Evolutionary conservation across 23 tunicate species (phyloP), one percentile per base, ranked within the genome.

Genomic region (Styela clava): DNA sequence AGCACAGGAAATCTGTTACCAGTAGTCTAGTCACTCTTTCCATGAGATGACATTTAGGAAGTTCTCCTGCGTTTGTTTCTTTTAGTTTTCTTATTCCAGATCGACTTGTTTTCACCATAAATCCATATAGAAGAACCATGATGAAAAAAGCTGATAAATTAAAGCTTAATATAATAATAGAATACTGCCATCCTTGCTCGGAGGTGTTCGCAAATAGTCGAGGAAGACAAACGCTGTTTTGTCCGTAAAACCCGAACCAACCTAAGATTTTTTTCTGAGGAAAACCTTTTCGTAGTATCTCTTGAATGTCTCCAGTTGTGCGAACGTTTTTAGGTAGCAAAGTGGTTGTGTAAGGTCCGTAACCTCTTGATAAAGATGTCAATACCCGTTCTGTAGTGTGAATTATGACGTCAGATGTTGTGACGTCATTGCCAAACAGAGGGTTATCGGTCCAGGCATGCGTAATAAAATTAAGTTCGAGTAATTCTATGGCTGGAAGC

Each of bases 1-100:
- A 89, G 72, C 95, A 89, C 18, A 85, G 24, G 61, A 89, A 89
- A 69, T 89, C 95, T 2, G 95, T 85, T 3, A 89, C 63, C 20
- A 89, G 74, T 0, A 89, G 69, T 52, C 86, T 61, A 2, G 95
- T 87, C 12, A 89, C 95, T 19, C 89, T 52, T 2, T 36, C 18
- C 78, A 82, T 86, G 16, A 89, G 64, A 51, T 89, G 81, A 63
- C 88, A 89, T 61, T 81, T 81, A 12, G 64, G 74, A 68, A 52
- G 78, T 21, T 24, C 27, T 12, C 69, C 81, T 7, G 77, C 34
- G 69, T n/a, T 33, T 36, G 44, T 79, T 31, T 64, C 63, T 0
- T 73, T 34, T 36, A 70, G 74, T 24, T 29, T 64, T 2, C 29
- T 74, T 52, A 24, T 84, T 68, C 69, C n/a, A 5, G 26, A 5